phyloP scores from a whole-genome alignment of 2,888 invertebrate species.

The Nomada flava region DNA sequence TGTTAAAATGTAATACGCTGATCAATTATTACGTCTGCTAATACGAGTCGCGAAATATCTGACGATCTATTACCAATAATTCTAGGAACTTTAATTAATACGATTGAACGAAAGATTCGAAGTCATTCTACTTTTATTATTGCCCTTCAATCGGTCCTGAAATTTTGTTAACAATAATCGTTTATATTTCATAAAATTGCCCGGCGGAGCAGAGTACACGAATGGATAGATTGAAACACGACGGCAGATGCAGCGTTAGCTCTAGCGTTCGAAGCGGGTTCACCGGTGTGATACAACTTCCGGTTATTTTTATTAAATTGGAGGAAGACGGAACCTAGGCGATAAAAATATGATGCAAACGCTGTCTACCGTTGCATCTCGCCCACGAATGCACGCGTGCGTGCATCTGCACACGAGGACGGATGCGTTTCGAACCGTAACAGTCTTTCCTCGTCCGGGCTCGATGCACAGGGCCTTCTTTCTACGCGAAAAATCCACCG shows the following conservation, averaged over 20 bases:
- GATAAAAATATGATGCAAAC: slow-evolving; percentile 64
- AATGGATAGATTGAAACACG: neutral
- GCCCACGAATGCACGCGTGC: slow-evolving; percentile 62
- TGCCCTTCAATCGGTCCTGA: too few relatives aligned
- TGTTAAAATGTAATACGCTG: too few relatives aligned
- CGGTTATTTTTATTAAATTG: slow-evolving; percentile 62
- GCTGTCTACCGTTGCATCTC: slow-evolving; percentile 62
- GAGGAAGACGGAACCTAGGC: slow-evolving; percentile 61
- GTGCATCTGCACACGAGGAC: slow-evolving; percentile 66
- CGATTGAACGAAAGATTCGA: too few relatives aligned
- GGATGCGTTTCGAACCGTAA: slow-evolving; percentile 69
- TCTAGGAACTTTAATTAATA: too few relatives aligned
- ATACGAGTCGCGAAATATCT: too few relatives aligned
- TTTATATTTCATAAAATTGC: neutral
- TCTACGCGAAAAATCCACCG: slow-evolving; percentile 27
- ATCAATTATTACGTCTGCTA: too few relatives aligned
- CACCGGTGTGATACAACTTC: slow-evolving; percentile 61
- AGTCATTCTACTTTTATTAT: too few relatives aligned
- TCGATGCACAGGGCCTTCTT: slow-evolving; percentile 38
- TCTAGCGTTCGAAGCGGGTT: slow-evolving; percentile 32
- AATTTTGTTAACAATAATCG: too few relatives aligned
- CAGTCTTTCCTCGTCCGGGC: slow-evolving; percentile 57
- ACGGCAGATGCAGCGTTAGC: neutral
- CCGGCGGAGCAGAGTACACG: too few relatives aligned
- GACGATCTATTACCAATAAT: too few relatives aligned